Conservation (phyloP, 2,797 vertebrate genomes). For the Cynopterus sphinx region DNA sequence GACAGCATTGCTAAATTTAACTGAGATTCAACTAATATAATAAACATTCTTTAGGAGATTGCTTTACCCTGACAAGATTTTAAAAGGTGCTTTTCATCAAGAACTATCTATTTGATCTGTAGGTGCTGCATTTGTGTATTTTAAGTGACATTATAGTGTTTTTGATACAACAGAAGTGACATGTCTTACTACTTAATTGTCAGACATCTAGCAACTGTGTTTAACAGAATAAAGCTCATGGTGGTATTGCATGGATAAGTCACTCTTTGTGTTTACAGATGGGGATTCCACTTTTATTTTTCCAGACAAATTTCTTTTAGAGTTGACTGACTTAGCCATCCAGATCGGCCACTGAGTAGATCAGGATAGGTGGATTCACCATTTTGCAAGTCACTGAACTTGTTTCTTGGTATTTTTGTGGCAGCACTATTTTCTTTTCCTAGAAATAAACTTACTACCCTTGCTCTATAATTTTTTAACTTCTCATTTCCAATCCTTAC, state of each 20-base stretch:
- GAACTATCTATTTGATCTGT: not conserved
- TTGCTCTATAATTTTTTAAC: not conserved
- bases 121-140: not conserved
- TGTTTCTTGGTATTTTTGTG: not conserved
- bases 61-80: not conserved
- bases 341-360: not conserved
- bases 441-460: not conserved
- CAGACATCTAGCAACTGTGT: not conserved
- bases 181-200: not conserved
- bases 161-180: not conserved
- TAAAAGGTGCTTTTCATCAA: constrained; percentile 4
- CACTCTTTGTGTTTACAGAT: not conserved
- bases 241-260: not conserved
- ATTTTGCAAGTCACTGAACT: not conserved
- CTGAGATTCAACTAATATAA: not conserved
- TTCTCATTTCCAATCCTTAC: not conserved
- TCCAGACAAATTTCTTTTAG: not conserved
- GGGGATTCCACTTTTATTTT: not conserved
- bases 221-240: not conserved
- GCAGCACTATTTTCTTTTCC: not conserved
- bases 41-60: not conserved
- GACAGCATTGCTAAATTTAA: not conserved
- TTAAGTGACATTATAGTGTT: not conserved
- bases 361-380: not conserved
- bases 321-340: not conserved